A percentile compares a stretch with the other conserved stretches of the same genome.
Evolutionary conservation across 2,113 vertebrate species (phyloP).

Genomic region (Mesoclemmys tuberculata): DNA sequence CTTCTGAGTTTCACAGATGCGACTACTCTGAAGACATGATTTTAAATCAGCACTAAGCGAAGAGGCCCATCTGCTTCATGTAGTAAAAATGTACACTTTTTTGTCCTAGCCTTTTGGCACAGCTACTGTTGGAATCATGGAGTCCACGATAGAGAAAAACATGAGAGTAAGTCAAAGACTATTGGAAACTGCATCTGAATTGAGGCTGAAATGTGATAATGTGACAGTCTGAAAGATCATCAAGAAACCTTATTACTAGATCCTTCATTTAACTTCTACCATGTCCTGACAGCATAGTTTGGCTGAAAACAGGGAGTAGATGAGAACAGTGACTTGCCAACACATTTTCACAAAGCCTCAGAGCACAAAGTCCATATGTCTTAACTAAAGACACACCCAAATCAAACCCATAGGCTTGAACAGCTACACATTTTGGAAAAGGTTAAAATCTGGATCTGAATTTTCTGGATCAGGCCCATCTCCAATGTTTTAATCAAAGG

Average conservation of each 20-base stretch:
- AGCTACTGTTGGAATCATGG: not conserved
- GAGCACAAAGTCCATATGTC: not conserved
- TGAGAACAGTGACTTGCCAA: not conserved
- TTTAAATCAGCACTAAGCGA: constrained; percentile 36
- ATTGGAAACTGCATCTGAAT: not conserved
- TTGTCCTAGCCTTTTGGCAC: not conserved
- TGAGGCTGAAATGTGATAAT: not conserved
- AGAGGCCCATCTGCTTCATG: constrained; percentile 47
- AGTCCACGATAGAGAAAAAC: not conserved
- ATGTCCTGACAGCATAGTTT: not conserved
- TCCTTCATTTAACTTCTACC: not conserved
- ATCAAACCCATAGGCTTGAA: not conserved
- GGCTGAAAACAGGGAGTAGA: not conserved
- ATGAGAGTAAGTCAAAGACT: not conserved
- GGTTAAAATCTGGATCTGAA: not conserved
- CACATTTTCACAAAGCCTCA: not conserved
- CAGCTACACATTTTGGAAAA: not conserved
- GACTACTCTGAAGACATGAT: constrained; percentile 16
- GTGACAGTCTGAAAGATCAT: not conserved
- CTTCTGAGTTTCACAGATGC: constrained; percentile 56
- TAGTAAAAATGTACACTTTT: not conserved
- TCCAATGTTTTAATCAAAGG: not conserved
- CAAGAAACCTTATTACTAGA: not conserved
- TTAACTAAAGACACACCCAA: not conserved
- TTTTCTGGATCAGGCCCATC: not conserved